Conservation (phyloP, 2,113 vertebrate genomes). For the Sebastes schlegelii region DNA sequence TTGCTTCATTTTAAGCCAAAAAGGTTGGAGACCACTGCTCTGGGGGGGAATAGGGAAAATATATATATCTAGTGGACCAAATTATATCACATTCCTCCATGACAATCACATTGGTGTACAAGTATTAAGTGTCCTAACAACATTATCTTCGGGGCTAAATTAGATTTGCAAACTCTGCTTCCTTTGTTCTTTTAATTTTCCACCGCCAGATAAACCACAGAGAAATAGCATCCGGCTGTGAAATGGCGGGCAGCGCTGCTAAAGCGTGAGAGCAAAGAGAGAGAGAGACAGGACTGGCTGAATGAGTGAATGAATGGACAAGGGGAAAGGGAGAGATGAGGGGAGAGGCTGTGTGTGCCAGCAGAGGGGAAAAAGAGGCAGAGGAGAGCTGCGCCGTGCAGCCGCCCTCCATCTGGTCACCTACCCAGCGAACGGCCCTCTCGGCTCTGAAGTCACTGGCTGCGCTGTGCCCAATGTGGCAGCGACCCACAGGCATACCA, state of each 20-base stretch:
- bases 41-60: not conserved
- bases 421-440: conserved; percentile 52
- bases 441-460: conserved; percentile 67
- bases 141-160: not conserved
- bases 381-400: conserved; percentile 44
- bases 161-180: not conserved
- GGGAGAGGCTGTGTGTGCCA: conserved; percentile 62
- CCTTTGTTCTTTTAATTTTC: conserved; percentile 5
- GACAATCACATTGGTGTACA: conserved; percentile 38
- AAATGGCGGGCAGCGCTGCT: conserved; percentile 39
- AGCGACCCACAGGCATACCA: conserved; percentile 65
- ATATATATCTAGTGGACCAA: not conserved
- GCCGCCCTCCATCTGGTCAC: conserved; percentile 73
- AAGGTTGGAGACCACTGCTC: conserved; percentile 34
- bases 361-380: conserved; percentile 45
- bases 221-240: conserved; percentile 26
- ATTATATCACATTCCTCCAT: conserved; percentile 28
- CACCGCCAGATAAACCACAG: not conserved
- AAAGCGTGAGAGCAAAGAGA: conserved; percentile 35
- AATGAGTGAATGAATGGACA: conserved; percentile 64
- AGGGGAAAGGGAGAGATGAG: conserved; percentile 52
- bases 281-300: conserved; percentile 38
- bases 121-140: not conserved
- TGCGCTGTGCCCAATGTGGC: conserved; percentile 61
- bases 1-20: conserved; percentile 8